Conservation (phyloP, 2,113 vertebrate genomes). For the Gopherus flavomarginatus region DNA sequence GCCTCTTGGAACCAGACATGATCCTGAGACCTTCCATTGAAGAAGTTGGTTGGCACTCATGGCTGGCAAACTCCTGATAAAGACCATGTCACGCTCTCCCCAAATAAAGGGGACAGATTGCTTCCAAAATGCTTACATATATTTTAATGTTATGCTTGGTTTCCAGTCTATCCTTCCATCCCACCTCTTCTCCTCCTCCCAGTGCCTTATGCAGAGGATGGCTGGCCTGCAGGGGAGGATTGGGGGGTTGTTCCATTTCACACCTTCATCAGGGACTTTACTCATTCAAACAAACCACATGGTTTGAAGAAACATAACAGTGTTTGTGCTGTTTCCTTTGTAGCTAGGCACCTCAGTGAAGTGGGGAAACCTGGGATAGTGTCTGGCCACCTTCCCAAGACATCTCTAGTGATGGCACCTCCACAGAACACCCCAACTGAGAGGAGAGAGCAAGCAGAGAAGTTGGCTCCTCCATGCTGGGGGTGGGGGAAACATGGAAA, state of each 20-base stretch:
- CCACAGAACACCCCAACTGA: too few species aligned
- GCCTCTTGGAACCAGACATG: constrained; percentile 76
- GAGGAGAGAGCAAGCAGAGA: rapidly evolving
- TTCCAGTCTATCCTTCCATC: not conserved
- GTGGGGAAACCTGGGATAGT: not conserved
- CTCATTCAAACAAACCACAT: not conserved
- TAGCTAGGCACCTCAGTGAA: not conserved
- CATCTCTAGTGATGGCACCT: not conserved
- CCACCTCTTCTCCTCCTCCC: not conserved
- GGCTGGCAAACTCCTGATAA: constrained; percentile 73
- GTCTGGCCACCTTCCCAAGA: not conserved
- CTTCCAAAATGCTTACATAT: constrained; percentile 63
- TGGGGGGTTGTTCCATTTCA: not conserved
- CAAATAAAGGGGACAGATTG: constrained; percentile 60
- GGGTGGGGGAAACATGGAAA: not conserved
- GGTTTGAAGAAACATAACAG: not conserved
- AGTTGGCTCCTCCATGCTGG: not conserved
- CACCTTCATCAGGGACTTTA: constrained; percentile 5
- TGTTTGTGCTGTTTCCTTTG: not conserved
- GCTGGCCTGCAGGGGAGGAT: not conserved
- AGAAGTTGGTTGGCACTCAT: constrained; percentile 75
- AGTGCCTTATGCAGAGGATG: not conserved
- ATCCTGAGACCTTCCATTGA: constrained; percentile 72
- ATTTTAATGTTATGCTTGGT: constrained; percentile 25
- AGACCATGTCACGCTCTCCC: constrained; percentile 42